Conservation (phyloP, 2,113 vertebrate genomes). For the Geococcyx californianus region DNA sequence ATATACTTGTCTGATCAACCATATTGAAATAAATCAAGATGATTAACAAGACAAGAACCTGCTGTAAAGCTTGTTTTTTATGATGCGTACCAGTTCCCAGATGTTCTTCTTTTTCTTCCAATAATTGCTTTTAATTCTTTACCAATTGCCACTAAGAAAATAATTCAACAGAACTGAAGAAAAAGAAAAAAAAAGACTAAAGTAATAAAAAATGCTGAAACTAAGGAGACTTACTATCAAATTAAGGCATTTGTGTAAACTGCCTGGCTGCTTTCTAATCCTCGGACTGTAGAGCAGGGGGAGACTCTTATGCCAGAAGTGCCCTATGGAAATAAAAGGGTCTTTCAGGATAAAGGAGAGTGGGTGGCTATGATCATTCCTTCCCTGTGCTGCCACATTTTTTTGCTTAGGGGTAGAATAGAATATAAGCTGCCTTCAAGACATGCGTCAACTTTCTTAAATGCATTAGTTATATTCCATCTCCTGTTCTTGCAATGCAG, state of each 20-base stretch:
- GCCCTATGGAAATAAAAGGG: not conserved
- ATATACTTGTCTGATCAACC: conserved; percentile 45
- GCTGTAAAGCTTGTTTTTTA: not conserved
- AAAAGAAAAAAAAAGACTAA: not conserved
- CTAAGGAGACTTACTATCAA: not conserved
- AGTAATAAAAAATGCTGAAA: not conserved
- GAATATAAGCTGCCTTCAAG: not conserved
- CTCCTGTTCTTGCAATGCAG: not conserved
- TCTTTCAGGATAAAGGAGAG: not conserved
- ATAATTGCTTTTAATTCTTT: conserved; percentile 4
- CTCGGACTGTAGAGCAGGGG: not conserved
- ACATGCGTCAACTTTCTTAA: not conserved
- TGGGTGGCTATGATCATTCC: not conserved
- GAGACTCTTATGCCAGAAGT: not conserved
- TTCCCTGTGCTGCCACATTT: not conserved
- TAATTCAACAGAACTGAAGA: not conserved
- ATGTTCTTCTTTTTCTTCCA: not conserved
- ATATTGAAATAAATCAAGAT: not conserved
- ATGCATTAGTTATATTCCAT: not conserved
- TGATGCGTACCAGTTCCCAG: not conserved
- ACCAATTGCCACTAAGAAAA: not conserved
- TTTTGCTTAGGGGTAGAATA: not conserved
- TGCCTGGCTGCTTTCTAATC: not conserved
- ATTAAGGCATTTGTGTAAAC: not conserved
- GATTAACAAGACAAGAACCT: not conserved